Evolutionary conservation across 2,113 vertebrate genomes (phyloP), one percentile per base, ranked within the genome.

Genomic region (Triplophysa dalaica): DNA sequence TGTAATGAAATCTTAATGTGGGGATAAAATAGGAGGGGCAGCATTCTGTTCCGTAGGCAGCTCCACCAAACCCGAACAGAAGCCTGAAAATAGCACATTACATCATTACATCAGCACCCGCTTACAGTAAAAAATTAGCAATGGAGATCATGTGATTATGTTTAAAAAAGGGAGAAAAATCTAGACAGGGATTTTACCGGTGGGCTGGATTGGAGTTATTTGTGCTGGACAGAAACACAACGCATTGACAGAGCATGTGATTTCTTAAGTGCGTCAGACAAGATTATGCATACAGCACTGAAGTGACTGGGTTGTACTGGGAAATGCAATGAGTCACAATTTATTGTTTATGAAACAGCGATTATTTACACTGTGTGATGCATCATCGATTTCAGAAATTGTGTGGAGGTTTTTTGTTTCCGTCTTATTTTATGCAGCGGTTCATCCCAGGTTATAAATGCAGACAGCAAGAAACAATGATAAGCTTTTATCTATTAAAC

Each of bases 401-500:
- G 72, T 22, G 38, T 13, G 4, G 8, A 45, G 29, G 43, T 61
- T 72, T 70, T 76, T 22, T 50, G 26, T 60, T 61, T 84, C 60
- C 68, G 67, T 50, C 6, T n/a, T 45, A n/a, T 54, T 60, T 52
- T 68, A 22, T 81, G 52, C 70, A 21, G 45, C 45, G 61, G 70
- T 84, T 84, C 72, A 80, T 78, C 54, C 77, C 33, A 52, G 54
- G 69, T 70, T 76, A 68, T 79, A 85, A 86, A 87, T 75, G 58
- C 67, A 79, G 81, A 79, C 81, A 79, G 82, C 73, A 78, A 73
- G 67, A 70, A 79, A 79, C 77, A 85, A 77, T 72, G 82, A 86
- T 87, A 83, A 79, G 75, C 14, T 73, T 81, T 84, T 87, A 87
- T 85, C 86, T 87, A 87, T 84, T 85, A 84, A 84, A 83, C 62